Evolutionary conservation across 2,113 vertebrate species (phyloP).

Genomic region (Nothobranchius kuhntae): DNA sequence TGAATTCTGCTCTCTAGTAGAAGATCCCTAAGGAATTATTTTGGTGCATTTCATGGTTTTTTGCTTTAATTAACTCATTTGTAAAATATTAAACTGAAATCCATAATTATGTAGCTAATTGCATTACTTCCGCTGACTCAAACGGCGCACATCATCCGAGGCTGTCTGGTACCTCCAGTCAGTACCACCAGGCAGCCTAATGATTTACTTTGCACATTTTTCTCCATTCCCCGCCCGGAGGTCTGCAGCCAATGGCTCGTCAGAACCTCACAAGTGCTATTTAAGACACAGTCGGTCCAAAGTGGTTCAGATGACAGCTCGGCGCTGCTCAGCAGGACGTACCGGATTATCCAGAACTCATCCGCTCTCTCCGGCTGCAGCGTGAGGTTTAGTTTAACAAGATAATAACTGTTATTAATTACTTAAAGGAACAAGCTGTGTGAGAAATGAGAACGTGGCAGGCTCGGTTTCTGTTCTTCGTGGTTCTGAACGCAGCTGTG

Average conservation of each 20-base stretch:
- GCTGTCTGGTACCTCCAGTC: no score
- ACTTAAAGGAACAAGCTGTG: no score
- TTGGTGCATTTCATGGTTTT: no score
- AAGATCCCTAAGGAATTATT: background rate
- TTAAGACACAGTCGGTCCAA: conserved; percentile 71
- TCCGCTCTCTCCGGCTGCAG: no score
- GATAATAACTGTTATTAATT: no score
- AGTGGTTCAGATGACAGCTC: conserved; percentile 67
- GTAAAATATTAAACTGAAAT: no score
- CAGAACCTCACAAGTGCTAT: conserved; percentile 64
- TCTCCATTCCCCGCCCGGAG: conserved; percentile 61
- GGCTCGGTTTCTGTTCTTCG: conserved; percentile 49
- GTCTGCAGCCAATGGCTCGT: conserved; percentile 63
- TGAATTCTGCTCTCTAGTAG: no score
- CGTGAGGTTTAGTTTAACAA: no score
- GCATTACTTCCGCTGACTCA: background rate
- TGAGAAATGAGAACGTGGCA: conserved; percentile 71
- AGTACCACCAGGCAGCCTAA: conserved; percentile 45
- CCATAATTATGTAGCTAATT: no score
- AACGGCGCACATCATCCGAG: no score
- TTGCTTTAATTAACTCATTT: no score
- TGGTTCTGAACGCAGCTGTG: conserved; percentile 63
- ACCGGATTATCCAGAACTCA: conserved; percentile 2
- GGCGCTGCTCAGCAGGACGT: conserved; percentile 31
- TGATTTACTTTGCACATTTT: conserved; percentile 50